Evolutionary conservation across 2,888 invertebrate species (phyloP).

Genomic region (Tenthredo livida): DNA sequence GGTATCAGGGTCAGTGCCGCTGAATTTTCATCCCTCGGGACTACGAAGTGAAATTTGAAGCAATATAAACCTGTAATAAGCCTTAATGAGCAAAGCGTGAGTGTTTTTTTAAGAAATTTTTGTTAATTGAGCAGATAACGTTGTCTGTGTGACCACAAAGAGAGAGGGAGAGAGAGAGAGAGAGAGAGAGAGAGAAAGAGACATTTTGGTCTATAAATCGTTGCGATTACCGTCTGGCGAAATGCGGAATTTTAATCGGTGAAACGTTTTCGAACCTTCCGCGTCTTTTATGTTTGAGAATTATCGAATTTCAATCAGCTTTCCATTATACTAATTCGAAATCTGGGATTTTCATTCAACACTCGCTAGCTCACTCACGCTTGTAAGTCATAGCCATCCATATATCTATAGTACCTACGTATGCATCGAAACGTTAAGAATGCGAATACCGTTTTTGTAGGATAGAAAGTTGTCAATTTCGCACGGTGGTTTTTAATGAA

Average conservation of each 20-base stretch:
- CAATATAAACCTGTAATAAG: no score
- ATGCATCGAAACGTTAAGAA: conserved; percentile 28
- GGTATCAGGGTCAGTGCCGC: background rate
- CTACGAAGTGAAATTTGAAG: background rate
- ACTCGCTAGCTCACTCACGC: conserved; percentile 28
- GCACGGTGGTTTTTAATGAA: background rate
- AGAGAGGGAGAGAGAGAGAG: background rate
- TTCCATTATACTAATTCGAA: background rate
- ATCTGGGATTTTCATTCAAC: background rate
- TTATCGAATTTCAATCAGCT: background rate
- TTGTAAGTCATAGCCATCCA: background rate
- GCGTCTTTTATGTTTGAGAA: background rate
- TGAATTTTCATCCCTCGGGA: background rate
- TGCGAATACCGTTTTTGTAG: conserved; percentile 45
- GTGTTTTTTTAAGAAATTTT: conserved; percentile 14
- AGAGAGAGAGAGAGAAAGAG: background rate
- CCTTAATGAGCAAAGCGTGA: no score
- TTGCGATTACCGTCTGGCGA: background rate
- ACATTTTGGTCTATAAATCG: background rate
- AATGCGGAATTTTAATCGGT: background rate
- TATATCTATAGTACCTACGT: conserved; percentile 19
- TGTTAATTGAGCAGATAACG: background rate
- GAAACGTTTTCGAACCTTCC: background rate
- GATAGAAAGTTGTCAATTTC: conserved; percentile 54
- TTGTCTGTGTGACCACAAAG: no score